These are phyloP conservation scores for Poecilia picta DNA, from an alignment of 2,797 vertebrate genomes.

Conservation along the genomic window DNA sequence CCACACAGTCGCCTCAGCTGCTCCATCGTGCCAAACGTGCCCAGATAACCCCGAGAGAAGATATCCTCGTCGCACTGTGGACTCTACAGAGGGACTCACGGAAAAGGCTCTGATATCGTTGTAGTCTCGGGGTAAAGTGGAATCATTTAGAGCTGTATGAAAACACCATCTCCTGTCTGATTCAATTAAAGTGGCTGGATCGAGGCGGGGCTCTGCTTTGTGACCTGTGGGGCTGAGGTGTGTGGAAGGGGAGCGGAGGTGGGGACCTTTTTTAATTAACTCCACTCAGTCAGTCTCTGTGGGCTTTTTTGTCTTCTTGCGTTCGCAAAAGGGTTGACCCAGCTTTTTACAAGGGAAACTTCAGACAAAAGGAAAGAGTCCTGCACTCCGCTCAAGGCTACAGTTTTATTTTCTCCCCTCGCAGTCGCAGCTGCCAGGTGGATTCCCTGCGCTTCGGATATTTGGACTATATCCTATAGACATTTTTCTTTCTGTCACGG, in stretches of 20 bases:
- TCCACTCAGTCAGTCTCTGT: constrained; percentile 31
- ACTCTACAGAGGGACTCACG: constrained; percentile 22
- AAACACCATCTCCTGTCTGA: constrained; percentile 7
- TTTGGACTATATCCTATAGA: constrained; percentile 17
- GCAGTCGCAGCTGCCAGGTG: background rate
- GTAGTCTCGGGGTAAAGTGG: constrained; percentile 32
- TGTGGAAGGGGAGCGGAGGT: constrained; percentile 44
- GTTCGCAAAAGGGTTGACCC: constrained; percentile 19
- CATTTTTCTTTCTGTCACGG: constrained; percentile 1
- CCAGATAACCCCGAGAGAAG: constrained; percentile 20
- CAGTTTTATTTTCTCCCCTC: background rate
- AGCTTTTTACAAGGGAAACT: constrained; percentile 63
- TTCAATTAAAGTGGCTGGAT: constrained; percentile 55
- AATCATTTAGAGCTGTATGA: constrained; percentile 37
- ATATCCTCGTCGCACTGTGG: constrained; percentile 25
- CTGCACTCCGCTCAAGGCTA: background rate
- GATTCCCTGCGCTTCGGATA: constrained; percentile 10
- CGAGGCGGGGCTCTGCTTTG: constrained; percentile 44
- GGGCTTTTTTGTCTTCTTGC: constrained; percentile 42
- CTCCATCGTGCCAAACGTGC: constrained; percentile 15
- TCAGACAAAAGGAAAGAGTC: constrained; percentile 18
- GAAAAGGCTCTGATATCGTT: constrained; percentile 19
- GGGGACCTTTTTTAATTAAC: constrained; percentile 66
- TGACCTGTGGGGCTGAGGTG: constrained; percentile 59
- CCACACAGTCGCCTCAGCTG: constrained; percentile 18